phyloP scores from a whole-genome alignment of 1,140 invertebrate genomes.

The Ips typographus region DNA sequence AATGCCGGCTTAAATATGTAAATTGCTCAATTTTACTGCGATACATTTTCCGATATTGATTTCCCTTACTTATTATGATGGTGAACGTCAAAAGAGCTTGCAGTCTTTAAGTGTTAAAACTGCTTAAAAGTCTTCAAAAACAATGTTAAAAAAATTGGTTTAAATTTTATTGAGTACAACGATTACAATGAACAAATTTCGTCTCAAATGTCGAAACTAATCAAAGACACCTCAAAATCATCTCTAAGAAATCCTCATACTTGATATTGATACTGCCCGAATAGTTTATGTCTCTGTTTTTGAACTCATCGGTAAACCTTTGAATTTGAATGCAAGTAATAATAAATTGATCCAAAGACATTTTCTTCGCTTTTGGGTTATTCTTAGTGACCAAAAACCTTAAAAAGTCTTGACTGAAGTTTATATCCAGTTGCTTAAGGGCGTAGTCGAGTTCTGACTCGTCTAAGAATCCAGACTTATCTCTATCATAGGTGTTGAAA shows the following conservation, averaged over 20 bases:
- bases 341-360: slow-evolving; percentile 48
- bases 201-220: not conserved
- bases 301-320: slow-evolving; percentile 48
- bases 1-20: slow-evolving; percentile 29
- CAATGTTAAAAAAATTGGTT: too few relatives aligned
- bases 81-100: too few relatives aligned
- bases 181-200: too few relatives aligned
- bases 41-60: slow-evolving; percentile 31
- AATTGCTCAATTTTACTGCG: slow-evolving; percentile 26
- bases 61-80: not conserved
- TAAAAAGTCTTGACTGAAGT: slow-evolving; percentile 46
- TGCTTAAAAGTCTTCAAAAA: too few relatives aligned
- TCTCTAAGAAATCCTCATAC: slow-evolving; percentile 49
- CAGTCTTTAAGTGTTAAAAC: too few relatives aligned
- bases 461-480: slow-evolving; percentile 42
- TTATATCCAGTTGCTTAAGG: slow-evolving; percentile 45
- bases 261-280: slow-evolving; percentile 45
- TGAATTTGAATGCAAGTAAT: slow-evolving; percentile 49
- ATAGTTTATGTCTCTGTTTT: slow-evolving; percentile 44
- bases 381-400: slow-evolving; percentile 44
- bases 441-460: slow-evolving; percentile 44
- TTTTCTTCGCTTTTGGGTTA: slow-evolving; percentile 44
- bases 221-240: slow-evolving; percentile 44
- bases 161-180: too few relatives aligned
- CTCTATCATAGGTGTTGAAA: slow-evolving; percentile 45